Evolutionary conservation across 2,888 invertebrate species (phyloP), one percentile per base, ranked within the genome.

Genomic region (Aricia artaxerxes): DNA sequence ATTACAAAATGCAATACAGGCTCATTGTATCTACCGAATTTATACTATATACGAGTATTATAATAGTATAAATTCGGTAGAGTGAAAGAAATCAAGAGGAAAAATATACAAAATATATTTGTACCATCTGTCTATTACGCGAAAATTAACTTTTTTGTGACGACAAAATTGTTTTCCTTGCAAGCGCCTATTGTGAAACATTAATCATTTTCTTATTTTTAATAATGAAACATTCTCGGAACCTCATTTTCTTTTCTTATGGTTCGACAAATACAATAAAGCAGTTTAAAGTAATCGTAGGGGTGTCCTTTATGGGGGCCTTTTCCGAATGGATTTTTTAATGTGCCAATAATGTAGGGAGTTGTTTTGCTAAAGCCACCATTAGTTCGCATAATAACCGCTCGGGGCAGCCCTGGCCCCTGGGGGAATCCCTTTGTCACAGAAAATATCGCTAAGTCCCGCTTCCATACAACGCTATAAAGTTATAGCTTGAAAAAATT

Each of bases 311-410:
- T 86, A 85, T 84, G 84, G 87, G 87, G 87, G 84, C 86, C 85
- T 82, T 84, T 89, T 91, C 90, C 90, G 89, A 89, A 92, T 91
- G 86, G 88, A 88, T 84, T 88, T 90, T 92, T 91, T 91, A 91
- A 79, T 89, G 84, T 87, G 83, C 85, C 85, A 89, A 89, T 90
- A 89, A 85, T 84, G 79, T 86, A 84, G 86, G 85, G 85, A 88
- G 88, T 89, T 91, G 88, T 89, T 90, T 90, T 88, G 88, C 88
- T 88, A 86, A 89, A 90, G 91, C 91, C 87, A 84, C 88, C 90
- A 91, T 93, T 93, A 92, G 88, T 86, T 83, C 85, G 86, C 82
- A 87, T 91, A 90, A 92, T 92, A 92, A 90, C 87, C 85, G 84
- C 81, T 84, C 85, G 87, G 87, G 90, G 87, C 82, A 76, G 61